Conservation (phyloP, 2,888 invertebrate species). For the Agonopterix subpropinquella region DNA sequence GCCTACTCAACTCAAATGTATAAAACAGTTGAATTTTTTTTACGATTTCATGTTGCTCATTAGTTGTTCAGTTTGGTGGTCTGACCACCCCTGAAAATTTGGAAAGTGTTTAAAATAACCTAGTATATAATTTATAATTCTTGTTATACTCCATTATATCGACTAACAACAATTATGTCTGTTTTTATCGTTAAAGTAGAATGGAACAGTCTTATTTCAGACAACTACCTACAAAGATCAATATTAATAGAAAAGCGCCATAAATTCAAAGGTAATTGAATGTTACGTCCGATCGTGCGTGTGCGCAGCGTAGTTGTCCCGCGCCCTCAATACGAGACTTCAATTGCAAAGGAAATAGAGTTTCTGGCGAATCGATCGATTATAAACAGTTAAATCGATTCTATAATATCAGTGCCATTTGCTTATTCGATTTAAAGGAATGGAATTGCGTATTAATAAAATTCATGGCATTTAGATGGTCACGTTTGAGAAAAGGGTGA, state of each 20-base stretch:
- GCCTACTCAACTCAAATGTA: too few relatives aligned
- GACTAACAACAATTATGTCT: too few relatives aligned
- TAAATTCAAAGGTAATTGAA: slow-evolving; percentile 11
- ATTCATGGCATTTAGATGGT: slow-evolving; percentile 1
- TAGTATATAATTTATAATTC: too few relatives aligned
- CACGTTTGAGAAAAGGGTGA: slow-evolving; percentile 1
- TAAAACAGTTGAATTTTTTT: too few relatives aligned
- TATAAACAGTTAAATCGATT: slow-evolving; percentile 11
- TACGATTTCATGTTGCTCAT: too few relatives aligned
- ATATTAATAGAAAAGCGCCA: slow-evolving; percentile 10
- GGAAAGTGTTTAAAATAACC: too few relatives aligned
- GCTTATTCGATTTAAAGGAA: slow-evolving; percentile 6
- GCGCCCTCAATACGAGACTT: slow-evolving; percentile 5
- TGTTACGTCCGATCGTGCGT: slow-evolving; percentile 3
- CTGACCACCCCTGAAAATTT: too few relatives aligned
- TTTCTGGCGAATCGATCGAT: slow-evolving; percentile 3
- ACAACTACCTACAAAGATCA: slow-evolving; percentile 6
- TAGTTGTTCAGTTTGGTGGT: too few relatives aligned
- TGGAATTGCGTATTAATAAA: slow-evolving; percentile 1
- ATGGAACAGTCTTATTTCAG: too few relatives aligned
- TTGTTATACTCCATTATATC: too few relatives aligned
- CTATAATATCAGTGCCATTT: slow-evolving; percentile 6
- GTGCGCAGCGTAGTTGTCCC: slow-evolving; percentile 3
- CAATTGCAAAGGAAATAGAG: slow-evolving; percentile 5
- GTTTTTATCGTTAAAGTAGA: too few relatives aligned